Evolutionary conservation across 2,797 vertebrate species (phyloP), one percentile per base, ranked within the genome.

Genomic region (Hybognathus amarus): DNA sequence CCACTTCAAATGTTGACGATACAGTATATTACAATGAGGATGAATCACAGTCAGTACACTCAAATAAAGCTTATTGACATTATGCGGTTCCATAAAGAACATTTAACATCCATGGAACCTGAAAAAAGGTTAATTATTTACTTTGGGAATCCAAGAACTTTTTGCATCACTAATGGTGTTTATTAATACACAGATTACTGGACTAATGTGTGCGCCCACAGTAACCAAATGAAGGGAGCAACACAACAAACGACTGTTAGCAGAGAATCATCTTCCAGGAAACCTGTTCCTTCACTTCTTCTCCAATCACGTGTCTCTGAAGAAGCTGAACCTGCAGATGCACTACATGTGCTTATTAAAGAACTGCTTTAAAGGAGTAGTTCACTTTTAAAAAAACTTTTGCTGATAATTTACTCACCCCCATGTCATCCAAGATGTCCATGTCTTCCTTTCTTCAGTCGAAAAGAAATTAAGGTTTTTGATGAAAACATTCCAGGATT

Each of bases 261-360:
- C 92, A 91, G 91, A 91, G 93, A 92, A 91, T 92, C 92, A 94
- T 90, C 92, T 89, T 90, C 92, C 80, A 87, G 87, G 89, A 92
- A 93, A 94, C 93, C 91, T 91, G 93, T 93, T 94, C 91, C 54
- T 91, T 88, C 90, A 40, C 73, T 59, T 75, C 89, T 87, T 83
- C 88, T 89, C 79, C 85, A 85, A 30, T 3, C 30, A 30, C 30
- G 3, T 30, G 30, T 30, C 30, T 30, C 30, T 30, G 30, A 30
- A 30, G 30, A 30, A 30, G 30, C 30, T 30, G 30, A 30, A 30
- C 30, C 30, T 30, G 30, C 30, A 30, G 30, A 30, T 30, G 30
- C 30, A 30, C 30, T 30, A 30, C 30, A 30, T 30, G 30, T 30
- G 30, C 30, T 30, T 3, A 30, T 30, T 30, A 1, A 30, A 30